These are phyloP conservation scores for Tetanocera ferruginea DNA, from an alignment of 2,888 invertebrate genomes.

Conservation along the genomic window DNA sequence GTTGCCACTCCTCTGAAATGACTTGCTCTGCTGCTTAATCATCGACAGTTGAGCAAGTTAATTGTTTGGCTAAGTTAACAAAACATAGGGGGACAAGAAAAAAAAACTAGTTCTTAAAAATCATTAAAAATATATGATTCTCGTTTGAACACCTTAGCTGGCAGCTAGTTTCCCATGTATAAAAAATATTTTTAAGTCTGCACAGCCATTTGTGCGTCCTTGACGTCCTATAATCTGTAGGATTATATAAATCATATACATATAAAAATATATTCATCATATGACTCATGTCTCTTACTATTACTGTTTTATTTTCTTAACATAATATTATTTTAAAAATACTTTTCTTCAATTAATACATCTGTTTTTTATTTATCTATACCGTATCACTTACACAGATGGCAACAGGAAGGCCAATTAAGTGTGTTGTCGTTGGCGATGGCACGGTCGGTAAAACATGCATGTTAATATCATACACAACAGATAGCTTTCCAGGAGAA, in stretches of 20 bases:
- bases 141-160: background rate
- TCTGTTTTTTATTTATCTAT: slow-evolving; percentile 28
- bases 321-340: background rate
- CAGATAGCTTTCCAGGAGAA: slow-evolving; percentile 94
- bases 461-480: slow-evolving; percentile 93
- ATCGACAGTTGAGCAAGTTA: background rate
- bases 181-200: too few species aligned
- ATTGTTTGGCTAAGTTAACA: background rate
- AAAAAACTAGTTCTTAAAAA: background rate
- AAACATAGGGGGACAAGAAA: background rate
- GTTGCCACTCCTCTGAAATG: slow-evolving; percentile 48
- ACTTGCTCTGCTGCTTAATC: slow-evolving; percentile 25
- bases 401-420: slow-evolving; percentile 93
- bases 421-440: slow-evolving; percentile 93
- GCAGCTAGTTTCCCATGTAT: too few species aligned
- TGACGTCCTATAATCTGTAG: too few species aligned
- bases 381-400: slow-evolving; percentile 69
- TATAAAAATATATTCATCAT: too few species aligned
- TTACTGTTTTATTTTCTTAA: background rate
- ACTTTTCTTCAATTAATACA: background rate
- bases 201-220: too few species aligned
- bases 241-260: too few species aligned
- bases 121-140: background rate
- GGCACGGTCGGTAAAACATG: slow-evolving; percentile 95
- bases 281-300: too few species aligned